These are phyloP conservation scores for Drosophila anceps DNA, from an alignment of 2,888 invertebrate genomes.

Conservation along the genomic window DNA sequence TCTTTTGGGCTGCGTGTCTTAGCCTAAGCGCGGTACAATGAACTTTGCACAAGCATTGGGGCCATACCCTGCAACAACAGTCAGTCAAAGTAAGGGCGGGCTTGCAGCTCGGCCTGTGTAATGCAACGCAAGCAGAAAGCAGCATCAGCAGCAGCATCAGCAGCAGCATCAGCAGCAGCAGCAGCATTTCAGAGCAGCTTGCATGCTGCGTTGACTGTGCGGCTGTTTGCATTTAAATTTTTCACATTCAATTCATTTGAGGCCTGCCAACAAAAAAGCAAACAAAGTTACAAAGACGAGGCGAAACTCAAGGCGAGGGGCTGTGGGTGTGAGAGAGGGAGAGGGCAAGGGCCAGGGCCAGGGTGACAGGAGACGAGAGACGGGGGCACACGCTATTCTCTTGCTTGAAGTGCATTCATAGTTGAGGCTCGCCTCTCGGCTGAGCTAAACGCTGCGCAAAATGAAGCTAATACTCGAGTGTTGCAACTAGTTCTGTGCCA, in stretches of 20 bases:
- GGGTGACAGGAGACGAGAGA: neutral
- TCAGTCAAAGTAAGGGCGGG: conserved; percentile 21
- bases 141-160: conserved; percentile 19
- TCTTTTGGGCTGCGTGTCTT: conserved; percentile 75
- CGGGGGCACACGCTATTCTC: neutral
- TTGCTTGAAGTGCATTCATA: conserved; percentile 2
- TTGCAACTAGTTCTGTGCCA: conserved; percentile 67
- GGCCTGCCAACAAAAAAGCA: conserved; percentile 72
- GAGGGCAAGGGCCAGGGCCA: neutral
- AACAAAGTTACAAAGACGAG: conserved; percentile 64
- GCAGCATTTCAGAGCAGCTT: conserved; percentile 44
- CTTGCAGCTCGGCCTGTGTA: neutral
- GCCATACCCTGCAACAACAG: conserved; percentile 18
- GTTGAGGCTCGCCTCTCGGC: conserved; percentile 17
- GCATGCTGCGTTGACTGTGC: conserved; percentile 57
- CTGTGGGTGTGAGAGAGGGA: neutral
- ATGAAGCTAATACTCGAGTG: conserved; percentile 80
- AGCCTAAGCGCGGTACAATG: conserved; percentile 78
- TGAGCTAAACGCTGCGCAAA: conserved; percentile 68
- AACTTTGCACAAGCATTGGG: conserved; percentile 62
- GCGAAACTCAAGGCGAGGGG: neutral
- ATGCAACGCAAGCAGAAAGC: conserved; percentile 11
- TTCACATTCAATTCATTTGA: conserved; percentile 82
- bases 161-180: conserved; percentile 11
- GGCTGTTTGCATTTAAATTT: conserved; percentile 81